These are phyloP conservation scores for Metalampra italica DNA, from an alignment of 2,888 invertebrate genomes.

Conservation along the genomic window DNA sequence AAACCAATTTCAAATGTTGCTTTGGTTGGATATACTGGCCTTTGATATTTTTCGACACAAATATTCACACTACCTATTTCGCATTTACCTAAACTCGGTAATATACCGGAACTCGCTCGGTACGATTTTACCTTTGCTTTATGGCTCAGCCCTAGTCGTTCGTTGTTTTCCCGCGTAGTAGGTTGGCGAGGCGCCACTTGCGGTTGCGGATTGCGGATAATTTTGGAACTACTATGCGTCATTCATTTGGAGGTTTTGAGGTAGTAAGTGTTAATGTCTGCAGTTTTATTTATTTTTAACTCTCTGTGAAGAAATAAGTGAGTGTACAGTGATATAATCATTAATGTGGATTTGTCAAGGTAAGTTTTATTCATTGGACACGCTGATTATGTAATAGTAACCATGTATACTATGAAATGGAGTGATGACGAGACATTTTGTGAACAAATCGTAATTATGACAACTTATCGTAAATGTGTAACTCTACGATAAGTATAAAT, in stretches of 20 bases:
- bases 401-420: constrained; percentile 20
- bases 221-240: constrained; percentile 48
- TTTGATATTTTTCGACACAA: too few species aligned
- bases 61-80: too few species aligned
- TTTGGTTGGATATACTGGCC: too few species aligned
- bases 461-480: background rate
- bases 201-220: constrained; percentile 31
- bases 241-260: constrained; percentile 40
- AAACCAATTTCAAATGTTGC: too few species aligned
- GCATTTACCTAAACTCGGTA: too few species aligned
- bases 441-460: background rate
- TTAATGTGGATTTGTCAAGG: constrained; percentile 36
- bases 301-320: constrained; percentile 21
- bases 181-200: constrained; percentile 10
- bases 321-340: constrained; percentile 23
- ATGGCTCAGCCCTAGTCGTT: too few species aligned
- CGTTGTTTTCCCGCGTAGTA: constrained; percentile 28
- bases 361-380: constrained; percentile 36
- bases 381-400: constrained; percentile 57
- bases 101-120: too few species aligned
- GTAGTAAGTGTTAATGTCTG: constrained; percentile 50
- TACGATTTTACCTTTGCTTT: too few species aligned
- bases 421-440: constrained; percentile 37
- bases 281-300: constrained; percentile 33
- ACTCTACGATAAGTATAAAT: background rate